These are phyloP conservation scores for Dinoponera quadriceps DNA, from an alignment of 1,140 invertebrate genomes.

Conservation along the genomic window DNA sequence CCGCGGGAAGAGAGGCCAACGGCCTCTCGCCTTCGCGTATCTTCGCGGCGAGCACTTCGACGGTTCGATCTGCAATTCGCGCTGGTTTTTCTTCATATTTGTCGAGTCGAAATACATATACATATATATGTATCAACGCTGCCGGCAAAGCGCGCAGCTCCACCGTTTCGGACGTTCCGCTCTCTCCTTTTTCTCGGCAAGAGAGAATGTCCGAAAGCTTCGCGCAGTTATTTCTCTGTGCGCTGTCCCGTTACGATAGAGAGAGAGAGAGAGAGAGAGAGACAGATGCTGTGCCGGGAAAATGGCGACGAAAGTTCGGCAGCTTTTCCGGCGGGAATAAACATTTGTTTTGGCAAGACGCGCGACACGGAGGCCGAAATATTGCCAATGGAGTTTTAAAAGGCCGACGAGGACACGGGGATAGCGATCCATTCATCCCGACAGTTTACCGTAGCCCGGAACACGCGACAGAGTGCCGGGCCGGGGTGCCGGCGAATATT, in stretches of 20 bases:
- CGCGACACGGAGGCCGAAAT: background rate
- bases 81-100: too few relatives aligned
- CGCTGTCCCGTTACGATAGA: too few relatives aligned
- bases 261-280: background rate
- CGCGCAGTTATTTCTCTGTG: too few relatives aligned
- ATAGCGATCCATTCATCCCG: slow-evolving; percentile 6
- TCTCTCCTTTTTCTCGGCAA: too few relatives aligned
- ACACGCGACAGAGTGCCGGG: background rate
- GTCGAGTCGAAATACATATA: too few relatives aligned
- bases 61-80: too few relatives aligned
- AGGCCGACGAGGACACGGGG: background rate
- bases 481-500: background rate
- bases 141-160: too few relatives aligned
- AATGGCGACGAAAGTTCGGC: background rate
- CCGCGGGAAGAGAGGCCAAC: background rate
- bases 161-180: too few relatives aligned
- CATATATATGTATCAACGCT: too few relatives aligned
- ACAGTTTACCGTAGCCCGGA: background rate
- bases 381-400: slow-evolving; percentile 1
- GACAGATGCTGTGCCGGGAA: background rate
- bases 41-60: background rate
- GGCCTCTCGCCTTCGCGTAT: background rate
- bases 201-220: too few relatives aligned
- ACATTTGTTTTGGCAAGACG: background rate
- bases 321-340: background rate